These are phyloP conservation scores for Salticus scenicus DNA, from an alignment of 2,888 invertebrate genomes.

Conservation along the genomic window DNA sequence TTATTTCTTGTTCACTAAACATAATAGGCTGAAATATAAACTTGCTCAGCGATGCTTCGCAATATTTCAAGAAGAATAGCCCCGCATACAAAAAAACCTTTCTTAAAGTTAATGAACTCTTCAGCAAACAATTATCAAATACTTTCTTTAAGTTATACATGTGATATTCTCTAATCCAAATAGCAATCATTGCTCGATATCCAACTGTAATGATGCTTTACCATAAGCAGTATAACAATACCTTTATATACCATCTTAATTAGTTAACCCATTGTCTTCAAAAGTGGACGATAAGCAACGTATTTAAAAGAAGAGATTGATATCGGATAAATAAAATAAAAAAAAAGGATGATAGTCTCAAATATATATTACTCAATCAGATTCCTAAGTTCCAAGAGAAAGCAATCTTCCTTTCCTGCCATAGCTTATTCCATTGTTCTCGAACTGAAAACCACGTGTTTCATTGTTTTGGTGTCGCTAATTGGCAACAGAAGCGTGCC, in stretches of 20 bases:
- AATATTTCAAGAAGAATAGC: no score
- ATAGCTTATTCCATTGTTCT: conserved; percentile 39
- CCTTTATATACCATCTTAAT: not conserved
- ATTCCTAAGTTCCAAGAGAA: not conserved
- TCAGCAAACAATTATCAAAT: not conserved
- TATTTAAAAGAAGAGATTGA: not conserved
- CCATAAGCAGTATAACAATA: not conserved
- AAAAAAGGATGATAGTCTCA: not conserved
- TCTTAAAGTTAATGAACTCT: not conserved
- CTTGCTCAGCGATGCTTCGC: no score
- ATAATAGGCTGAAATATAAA: no score
- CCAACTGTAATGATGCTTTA: not conserved
- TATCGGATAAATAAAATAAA: not conserved
- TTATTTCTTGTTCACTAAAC: no score
- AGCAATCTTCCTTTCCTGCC: conserved; percentile 27
- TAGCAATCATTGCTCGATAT: not conserved
- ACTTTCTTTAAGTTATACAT: not conserved
- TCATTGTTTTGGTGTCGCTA: conserved; percentile 47
- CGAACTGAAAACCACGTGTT: conserved; percentile 30
- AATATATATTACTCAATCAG: not conserved
- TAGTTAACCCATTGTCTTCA: not conserved
- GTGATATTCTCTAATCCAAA: not conserved
- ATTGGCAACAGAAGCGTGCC: conserved; percentile 49
- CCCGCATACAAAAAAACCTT: not conserved
- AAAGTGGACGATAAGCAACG: not conserved